Evolutionary conservation across 2,888 invertebrate species (phyloP).

Genomic region (Caenorhabditis angaria): DNA sequence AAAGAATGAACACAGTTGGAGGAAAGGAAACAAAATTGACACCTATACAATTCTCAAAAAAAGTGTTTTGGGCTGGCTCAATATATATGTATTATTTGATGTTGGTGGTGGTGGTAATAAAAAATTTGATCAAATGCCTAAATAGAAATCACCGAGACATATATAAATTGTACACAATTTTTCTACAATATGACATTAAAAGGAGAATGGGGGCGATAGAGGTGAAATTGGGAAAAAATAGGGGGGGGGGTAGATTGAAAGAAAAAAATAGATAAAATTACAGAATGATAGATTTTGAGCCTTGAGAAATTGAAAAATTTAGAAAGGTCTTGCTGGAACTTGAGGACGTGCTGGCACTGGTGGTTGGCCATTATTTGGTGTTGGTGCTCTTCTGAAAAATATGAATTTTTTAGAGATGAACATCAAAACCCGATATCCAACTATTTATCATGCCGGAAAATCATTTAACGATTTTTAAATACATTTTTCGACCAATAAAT

Average conservation of each 20-base stretch:
- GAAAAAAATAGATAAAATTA: background rate
- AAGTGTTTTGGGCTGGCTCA: background rate
- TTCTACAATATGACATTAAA: background rate
- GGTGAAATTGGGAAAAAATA: background rate
- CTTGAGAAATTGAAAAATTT: background rate
- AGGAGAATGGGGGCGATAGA: background rate
- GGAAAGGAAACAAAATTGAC: background rate
- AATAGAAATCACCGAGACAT: background rate
- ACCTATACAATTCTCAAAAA: slow-evolving; percentile 7
- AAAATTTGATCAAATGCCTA: background rate
- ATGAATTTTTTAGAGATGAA: background rate
- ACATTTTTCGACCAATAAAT: background rate
- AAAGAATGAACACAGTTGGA: slow-evolving; percentile 29
- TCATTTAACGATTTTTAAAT: background rate
- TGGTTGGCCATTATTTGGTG: slow-evolving; percentile 50
- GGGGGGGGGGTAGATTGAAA: background rate
- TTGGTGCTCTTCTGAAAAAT: slow-evolving; percentile 54
- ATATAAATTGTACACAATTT: background rate
- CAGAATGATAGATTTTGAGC: background rate
- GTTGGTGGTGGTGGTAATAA: too few species aligned
- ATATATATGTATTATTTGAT: background rate
- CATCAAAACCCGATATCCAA: background rate
- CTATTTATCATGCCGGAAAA: slow-evolving; percentile 10
- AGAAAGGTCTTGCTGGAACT: slow-evolving; percentile 43
- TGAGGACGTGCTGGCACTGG: slow-evolving; percentile 55